Evolutionary conservation across 1,140 invertebrate genomes (phyloP).

Genomic region (Onthophagus taurus): DNA sequence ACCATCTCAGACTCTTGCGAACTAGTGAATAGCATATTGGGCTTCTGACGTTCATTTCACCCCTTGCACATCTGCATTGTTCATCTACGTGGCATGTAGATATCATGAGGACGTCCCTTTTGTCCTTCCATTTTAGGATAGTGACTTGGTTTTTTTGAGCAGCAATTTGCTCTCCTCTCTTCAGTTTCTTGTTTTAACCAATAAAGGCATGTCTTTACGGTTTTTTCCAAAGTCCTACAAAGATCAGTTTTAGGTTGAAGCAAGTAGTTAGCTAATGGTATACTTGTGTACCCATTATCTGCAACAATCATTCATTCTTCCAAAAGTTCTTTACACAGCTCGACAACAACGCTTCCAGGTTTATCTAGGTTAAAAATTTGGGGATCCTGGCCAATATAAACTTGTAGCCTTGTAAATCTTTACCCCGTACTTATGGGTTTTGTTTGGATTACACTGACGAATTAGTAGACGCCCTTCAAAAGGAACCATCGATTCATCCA

Average conservation of each 20-base stretch:
- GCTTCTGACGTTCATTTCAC: too few relatives aligned
- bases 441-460: conserved; percentile 38
- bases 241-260: conserved; percentile 21
- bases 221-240: conserved; percentile 8
- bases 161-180: too few relatives aligned
- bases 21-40: too few relatives aligned
- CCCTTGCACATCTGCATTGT: too few relatives aligned
- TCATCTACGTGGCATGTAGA: too few relatives aligned
- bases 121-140: too few relatives aligned
- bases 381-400: too few relatives aligned
- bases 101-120: too few relatives aligned
- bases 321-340: conserved; percentile 17
- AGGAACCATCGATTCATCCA: conserved; percentile 28
- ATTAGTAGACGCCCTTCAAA: conserved; percentile 35
- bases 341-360: not conserved
- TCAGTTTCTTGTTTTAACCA: too few relatives aligned
- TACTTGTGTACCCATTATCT: conserved; percentile 38
- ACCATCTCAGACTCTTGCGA: too few relatives aligned
- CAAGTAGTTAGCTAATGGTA: conserved; percentile 31
- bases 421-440: conserved; percentile 36
- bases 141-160: too few relatives aligned
- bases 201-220: too few relatives aligned
- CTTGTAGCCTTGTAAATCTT: conserved; percentile 25
- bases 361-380: conserved; percentile 16
- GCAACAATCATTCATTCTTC: conserved; percentile 32